Evolutionary conservation across 2,113 vertebrate species (phyloP).

Genomic region (Siphamia tubifer): DNA sequence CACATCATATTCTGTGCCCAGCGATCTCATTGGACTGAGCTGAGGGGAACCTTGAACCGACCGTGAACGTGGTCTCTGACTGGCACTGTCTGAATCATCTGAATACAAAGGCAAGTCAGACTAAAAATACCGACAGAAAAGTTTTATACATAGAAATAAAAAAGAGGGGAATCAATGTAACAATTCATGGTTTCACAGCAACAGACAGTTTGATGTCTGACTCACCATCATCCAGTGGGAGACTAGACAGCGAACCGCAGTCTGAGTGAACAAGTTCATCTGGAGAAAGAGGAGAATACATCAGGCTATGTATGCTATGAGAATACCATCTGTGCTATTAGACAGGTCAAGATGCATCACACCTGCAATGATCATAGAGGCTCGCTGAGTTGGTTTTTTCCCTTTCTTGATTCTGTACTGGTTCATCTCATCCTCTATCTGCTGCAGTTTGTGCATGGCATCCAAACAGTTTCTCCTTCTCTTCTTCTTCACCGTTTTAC

Average conservation of each 20-base stretch:
- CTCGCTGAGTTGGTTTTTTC: constrained; percentile 90
- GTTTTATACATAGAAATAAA: background rate
- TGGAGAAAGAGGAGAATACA: constrained; percentile 59
- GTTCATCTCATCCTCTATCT: constrained; percentile 94
- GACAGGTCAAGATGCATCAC: background rate
- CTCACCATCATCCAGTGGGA: constrained; percentile 89
- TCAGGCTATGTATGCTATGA: background rate
- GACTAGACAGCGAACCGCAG: constrained; percentile 90
- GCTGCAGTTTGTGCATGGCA: constrained; percentile 91
- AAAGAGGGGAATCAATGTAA: background rate
- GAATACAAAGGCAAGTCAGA: constrained; percentile 39
- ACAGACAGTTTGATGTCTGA: constrained; percentile 17
- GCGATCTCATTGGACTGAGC: constrained; percentile 85
- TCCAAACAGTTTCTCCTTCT: constrained; percentile 91
- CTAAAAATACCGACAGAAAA: background rate
- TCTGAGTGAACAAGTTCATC: constrained; percentile 92
- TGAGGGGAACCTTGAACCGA: constrained; percentile 89
- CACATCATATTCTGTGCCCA: constrained; percentile 71
- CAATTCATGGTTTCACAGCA: background rate
- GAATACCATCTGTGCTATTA: background rate
- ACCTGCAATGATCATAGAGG: constrained; percentile 87
- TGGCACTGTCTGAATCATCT: constrained; percentile 77
- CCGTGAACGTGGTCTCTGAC: constrained; percentile 82
- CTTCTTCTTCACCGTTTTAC: constrained; percentile 94
- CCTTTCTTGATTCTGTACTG: constrained; percentile 91